phyloP scores from a whole-genome alignment of 2,797 vertebrate species.

The Sebastes minor region DNA sequence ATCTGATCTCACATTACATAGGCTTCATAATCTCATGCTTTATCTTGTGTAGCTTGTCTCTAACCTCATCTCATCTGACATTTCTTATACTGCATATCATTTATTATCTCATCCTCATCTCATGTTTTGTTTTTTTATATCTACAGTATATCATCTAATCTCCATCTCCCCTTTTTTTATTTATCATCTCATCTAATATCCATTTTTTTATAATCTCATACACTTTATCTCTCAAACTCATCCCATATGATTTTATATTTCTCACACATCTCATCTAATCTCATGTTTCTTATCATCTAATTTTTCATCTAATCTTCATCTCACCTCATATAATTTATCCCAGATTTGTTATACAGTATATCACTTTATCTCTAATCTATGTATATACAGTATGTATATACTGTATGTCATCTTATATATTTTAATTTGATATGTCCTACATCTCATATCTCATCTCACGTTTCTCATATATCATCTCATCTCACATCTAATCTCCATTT shows the following conservation, averaged over 20 bases:
- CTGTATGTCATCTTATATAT: no score
- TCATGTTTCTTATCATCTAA: no score
- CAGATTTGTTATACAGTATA: no score
- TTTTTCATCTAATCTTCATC: no score
- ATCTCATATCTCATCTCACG: background rate
- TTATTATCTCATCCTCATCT: no score
- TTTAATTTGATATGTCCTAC: accelerated
- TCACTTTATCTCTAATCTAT: accelerated
- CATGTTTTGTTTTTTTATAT: background rate
- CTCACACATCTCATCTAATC: no score
- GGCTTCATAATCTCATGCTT: background rate
- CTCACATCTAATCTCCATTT: background rate
- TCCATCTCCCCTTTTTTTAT: background rate
- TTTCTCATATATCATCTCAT: background rate
- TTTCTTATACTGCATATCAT: no score
- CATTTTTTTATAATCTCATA: no score
- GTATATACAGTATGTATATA: no score
- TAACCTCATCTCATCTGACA: background rate
- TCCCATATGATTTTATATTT: no score
- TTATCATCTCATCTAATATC: background rate
- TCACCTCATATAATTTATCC: no score
- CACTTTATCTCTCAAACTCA: no score
- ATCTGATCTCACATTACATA: background rate
- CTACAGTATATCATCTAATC: background rate
- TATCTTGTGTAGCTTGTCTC: background rate